Evolutionary conservation across 2,888 invertebrate species (phyloP), one percentile per base, ranked within the genome.

Genomic region (Xiphydria camelus): DNA sequence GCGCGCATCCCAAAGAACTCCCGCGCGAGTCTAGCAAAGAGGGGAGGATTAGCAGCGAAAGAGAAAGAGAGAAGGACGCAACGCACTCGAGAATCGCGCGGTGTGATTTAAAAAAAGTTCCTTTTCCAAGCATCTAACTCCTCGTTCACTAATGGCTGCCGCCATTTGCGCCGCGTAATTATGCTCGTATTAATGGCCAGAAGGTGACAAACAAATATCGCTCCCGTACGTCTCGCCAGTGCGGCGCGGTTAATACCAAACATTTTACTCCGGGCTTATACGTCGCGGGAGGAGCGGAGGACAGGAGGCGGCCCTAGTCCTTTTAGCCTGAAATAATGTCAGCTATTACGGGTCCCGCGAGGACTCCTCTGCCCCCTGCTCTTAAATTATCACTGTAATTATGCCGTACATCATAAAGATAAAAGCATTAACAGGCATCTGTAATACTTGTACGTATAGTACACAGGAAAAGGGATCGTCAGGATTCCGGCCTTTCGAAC

Each of bases 321-420:
- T 64, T 68, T 66, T 61, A 62, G 60, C 50, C 47, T 43, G 50
- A 61, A 61, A 55, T 70, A 70, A 69, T 63, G 62, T 57, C 47
- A 51, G 58, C 55, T 50, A 65, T 70, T 68, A 68, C 50, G 58
- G 55, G 45, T 53, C 65, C 58, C 55, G 20, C 31, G 59, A 52
- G 66, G 52, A 60, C 59, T 55, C 53, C 59, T 53, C 31, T 33
- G 10, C 21, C 45, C 41, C 32, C 51, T 53, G 47, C 47, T 49
- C 46, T 54, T 61, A 59, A 68, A 68, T 68, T 67, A 68, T 69
- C 59, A 59, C 50, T 49, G 60, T 69, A 68, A 70, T 70, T 66
- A 67, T 59, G 53, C 55, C 57, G 57, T 59, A 53, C 58, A 56
- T 64, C 61, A 64, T 62, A 57, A 64, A 59, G 51, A 45, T 45